Evolutionary conservation across 1,140 invertebrate species (phyloP), one percentile per base, ranked within the genome.

Genomic region (Drusus annulatus): DNA sequence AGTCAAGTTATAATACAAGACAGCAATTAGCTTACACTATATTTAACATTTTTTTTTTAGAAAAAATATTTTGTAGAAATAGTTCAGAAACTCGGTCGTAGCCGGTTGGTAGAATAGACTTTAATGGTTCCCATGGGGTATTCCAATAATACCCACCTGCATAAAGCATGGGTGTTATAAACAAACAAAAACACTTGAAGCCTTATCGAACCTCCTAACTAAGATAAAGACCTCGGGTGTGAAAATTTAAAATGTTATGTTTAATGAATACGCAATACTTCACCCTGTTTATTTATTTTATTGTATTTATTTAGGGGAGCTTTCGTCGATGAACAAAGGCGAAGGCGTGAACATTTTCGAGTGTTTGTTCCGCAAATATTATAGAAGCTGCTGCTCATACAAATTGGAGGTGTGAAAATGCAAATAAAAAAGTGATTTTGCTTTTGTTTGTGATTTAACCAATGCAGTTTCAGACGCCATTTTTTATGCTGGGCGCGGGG

Each of bases 341-440:
- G 56, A 60, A 60, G 56, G 56, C 56, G 56, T 60, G 56, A 60
- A 60, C 56, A 60, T 60, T 60, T 13, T 60, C 17, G 5, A 60
- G 56, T n/a, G 56, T 60, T 60, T 60, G 17, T 60, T 21, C 56
- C 23, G 19, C 23, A 60, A 60, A 60, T 7, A 60, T 21, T 45
- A 10, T 45, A 13, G 36, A 10, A 1, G 36, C 36, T 45, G 36
- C 36, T 10, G 23, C 56, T 60, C 56, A 21, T 19, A 19, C 56
- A 60, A 60, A 60, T 60, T 23, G 56, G 19, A 60, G 15, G 56
- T 60, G 56, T 60, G 56, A 60, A 60, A 3, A 60, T 60, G 17
- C 17, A 17, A 60, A 60, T 60, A 23, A 60, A 60, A 60, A 45
- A 45, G 36, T 60, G 56, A 23, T 60, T 60, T 23, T 60, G 13